phyloP scores from a whole-genome alignment of 1,140 invertebrate species.

The Whitmania pigra region DNA sequence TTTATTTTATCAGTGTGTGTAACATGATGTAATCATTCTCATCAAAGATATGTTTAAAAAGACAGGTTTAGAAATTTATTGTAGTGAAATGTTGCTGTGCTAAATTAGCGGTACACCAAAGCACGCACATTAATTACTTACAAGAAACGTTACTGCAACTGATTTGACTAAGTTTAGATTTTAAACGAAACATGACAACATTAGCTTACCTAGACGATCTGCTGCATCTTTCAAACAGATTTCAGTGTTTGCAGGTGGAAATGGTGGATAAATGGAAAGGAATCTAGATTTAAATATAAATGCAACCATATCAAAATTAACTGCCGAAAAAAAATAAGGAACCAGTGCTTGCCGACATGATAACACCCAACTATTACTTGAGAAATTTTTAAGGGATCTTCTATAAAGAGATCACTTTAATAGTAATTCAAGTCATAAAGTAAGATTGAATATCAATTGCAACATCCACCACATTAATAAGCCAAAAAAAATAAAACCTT shows the following conservation, averaged over 20 bases:
- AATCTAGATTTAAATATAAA: conserved; percentile 37
- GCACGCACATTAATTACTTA: too few species aligned
- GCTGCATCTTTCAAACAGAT: conserved; percentile 41
- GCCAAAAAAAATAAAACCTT: too few species aligned
- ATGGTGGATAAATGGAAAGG: conserved; percentile 36
- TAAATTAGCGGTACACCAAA: not conserved
- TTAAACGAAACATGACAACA: not conserved
- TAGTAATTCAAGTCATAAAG: not conserved
- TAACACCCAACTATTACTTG: too few species aligned
- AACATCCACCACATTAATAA: too few species aligned
- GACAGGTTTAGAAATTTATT: conserved; percentile 1
- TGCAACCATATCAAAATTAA: too few species aligned
- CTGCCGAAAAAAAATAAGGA: too few species aligned
- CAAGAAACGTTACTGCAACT: not conserved
- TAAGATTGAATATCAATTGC: not conserved
- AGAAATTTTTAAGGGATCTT: too few species aligned
- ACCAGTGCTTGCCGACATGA: too few species aligned
- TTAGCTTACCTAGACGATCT: conserved; percentile 36
- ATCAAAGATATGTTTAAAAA: not conserved
- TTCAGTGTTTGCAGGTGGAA: conserved; percentile 30
- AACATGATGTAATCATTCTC: too few species aligned
- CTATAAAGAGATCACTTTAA: too few species aligned
- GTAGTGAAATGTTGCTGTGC: not conserved
- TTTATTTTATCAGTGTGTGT: too few species aligned
- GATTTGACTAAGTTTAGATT: not conserved